Evolutionary conservation across 2,797 vertebrate species (phyloP).

Genomic region (Bradypodion pumilum): DNA sequence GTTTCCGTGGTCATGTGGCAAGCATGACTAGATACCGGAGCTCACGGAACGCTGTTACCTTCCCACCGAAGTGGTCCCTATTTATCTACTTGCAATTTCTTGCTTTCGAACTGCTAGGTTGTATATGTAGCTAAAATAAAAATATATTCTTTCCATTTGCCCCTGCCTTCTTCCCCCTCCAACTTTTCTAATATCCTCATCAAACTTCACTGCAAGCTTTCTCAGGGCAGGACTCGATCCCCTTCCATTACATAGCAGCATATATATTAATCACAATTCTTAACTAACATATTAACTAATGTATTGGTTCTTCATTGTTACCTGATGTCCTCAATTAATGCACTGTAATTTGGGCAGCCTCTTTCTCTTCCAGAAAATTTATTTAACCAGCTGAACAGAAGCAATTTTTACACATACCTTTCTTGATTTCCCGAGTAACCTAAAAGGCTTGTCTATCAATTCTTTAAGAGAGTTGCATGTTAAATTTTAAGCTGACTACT

Average conservation of each 20-base stretch:
- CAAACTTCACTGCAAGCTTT: neutral
- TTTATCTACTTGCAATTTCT: too few species aligned
- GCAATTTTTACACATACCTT: constrained; percentile 4
- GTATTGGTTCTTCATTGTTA: neutral
- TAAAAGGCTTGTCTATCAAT: neutral
- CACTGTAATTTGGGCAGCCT: neutral
- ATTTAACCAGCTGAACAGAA: neutral
- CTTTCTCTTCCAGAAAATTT: constrained; percentile 16
- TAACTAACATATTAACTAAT: neutral
- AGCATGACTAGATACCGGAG: too few species aligned
- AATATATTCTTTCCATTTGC: neutral
- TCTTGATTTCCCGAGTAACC: neutral
- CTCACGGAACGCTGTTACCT: too few species aligned
- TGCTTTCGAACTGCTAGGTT: too few species aligned
- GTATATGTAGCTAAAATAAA: too few species aligned
- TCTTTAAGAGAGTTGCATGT: neutral
- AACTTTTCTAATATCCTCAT: neutral
- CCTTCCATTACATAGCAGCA: neutral
- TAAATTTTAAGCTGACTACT: neutral
- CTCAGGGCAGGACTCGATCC: neutral
- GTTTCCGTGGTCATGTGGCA: too few species aligned
- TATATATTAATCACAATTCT: too few species aligned
- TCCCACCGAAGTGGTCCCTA: too few species aligned
- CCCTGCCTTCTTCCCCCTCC: neutral
- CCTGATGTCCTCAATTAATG: neutral